Evolutionary conservation across 2,113 vertebrate species (phyloP), one percentile per base, ranked within the genome.

Genomic region (Pseudonaja textilis): DNA sequence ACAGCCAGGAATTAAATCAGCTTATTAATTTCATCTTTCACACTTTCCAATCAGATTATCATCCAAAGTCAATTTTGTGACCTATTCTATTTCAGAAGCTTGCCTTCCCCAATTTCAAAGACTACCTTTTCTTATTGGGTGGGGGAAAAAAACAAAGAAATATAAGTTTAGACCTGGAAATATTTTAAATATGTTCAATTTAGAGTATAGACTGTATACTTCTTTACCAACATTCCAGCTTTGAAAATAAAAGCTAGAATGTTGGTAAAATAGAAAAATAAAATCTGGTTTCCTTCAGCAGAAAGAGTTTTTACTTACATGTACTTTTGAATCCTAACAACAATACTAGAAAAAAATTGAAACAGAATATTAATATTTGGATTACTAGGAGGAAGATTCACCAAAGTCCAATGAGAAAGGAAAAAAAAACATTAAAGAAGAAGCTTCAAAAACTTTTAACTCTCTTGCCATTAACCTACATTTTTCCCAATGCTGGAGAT

Each of bases 321-420:
- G 26, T 86, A 42, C 74, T 93, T 92, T 39, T 88, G 87, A 39
- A 64, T 91, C 93, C 94, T 23, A 54, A 92, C 45, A 57, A 14
- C 25, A 90, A 85, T 0, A 89, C 85, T 57, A 90, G 54, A 87
- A 87, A 87, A 85, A 55, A 20, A 52, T 39, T n/a, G 26, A 16
- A n/a, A 47, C 23, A 20, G 23, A 88, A 42, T 74, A 88, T 42
- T 74, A 18, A 92, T 39, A 29, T 6, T n/a, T 42, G 90, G 54
- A 89, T 85, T 74, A 12, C n/a, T 29, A 74, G 34, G 42, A 50
- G 11, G 29, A 54, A 50, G 7, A 29, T 52, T 57, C 0, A 81
- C 34, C 74, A 20, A 81, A 0, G 6, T 42, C 34, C 74, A 81
- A 11, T 39, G 8, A 88, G 52, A 88, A n/a, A 88, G 50, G 23